Base-by-base conservation (phyloP, 2,797 vertebrate genomes). In the Periophthalmus magnuspinnatus region DNA sequence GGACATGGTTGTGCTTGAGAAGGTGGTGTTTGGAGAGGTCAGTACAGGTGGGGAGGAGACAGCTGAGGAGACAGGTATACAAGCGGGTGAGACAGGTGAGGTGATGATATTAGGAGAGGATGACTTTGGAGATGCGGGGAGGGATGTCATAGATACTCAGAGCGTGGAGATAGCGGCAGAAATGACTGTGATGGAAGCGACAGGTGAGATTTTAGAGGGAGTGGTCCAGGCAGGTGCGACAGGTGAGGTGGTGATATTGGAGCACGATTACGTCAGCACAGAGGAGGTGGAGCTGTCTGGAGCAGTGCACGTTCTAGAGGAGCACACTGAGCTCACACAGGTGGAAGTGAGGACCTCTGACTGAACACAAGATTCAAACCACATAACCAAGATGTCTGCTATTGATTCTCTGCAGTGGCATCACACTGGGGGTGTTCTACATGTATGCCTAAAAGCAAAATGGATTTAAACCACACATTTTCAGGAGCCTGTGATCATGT, bases 341-440 rank as follows among this genome's bases (percentile, higher is more conserved):
- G 36, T 62, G 16, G 60, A 62, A 62, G 60, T 62, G 34, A 21
- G 7, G 10, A 38, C 60, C 28, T n/a, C 60, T 10, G 36, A 62
- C 0, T 61, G 34, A 61, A 34, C 3, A 28, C 28, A 28, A 28
- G 28, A 28, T 28, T 28, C 28, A 28, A 28, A 28, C 28, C 28
- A 28, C 28, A 28, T 28, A 28, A 28, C 3, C 28, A 28, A 28
- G 28, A 28, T 3, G 28, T 28, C 28, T 28, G 28, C 28, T 28
- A 28, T 28, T 28, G 28, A 28, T n/a, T n/a, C 28, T 28, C 28
- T 1, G 28, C 28, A 28, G 28, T 28, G 56, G 33, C 10, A 2
- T 11, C 10, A 3, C 8, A 2, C 38, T 11, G 10, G 10, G 38
- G 38, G 38, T 38, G 1, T 41, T 41, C 38, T 41, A 41, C 38